Evolutionary conservation across 2,888 invertebrate genomes (phyloP).

Genomic region (Orthonevra nobilis): DNA sequence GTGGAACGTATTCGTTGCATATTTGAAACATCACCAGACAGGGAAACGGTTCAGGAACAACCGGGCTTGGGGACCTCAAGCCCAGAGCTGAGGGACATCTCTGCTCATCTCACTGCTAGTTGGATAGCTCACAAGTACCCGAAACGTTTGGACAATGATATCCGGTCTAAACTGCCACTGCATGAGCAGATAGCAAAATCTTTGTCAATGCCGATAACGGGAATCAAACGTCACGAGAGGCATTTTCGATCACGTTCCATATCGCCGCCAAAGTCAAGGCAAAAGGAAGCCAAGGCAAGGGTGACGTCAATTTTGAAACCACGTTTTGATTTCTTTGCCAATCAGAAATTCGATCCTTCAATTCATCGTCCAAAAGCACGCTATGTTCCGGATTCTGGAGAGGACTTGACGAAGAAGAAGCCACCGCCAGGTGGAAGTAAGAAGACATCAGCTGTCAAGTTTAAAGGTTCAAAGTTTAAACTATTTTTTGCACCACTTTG

Average conservation of each 20-base stretch:
- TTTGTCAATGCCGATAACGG: constrained; percentile 23
- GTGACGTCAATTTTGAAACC: constrained; percentile 79
- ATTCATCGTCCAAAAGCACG: constrained; percentile 88
- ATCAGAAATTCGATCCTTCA: constrained; percentile 87
- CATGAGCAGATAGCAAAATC: constrained; percentile 21
- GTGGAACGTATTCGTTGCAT: constrained; percentile 87
- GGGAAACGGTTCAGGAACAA: constrained; percentile 80
- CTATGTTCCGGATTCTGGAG: constrained; percentile 84
- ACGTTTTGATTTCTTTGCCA: constrained; percentile 81
- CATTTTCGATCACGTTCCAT: constrained; percentile 81
- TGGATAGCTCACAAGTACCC: constrained; percentile 92
- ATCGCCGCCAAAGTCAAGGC: constrained; percentile 80
- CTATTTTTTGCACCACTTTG: constrained; percentile 70
- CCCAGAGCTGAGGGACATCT: constrained; percentile 88
- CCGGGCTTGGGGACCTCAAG: constrained; percentile 83
- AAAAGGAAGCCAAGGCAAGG: constrained; percentile 76
- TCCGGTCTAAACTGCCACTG: constrained; percentile 38
- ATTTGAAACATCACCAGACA: constrained; percentile 80
- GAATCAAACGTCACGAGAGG: constrained; percentile 22
- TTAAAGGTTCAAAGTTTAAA: constrained; percentile 75
- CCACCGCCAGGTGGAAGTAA: constrained; percentile 70
- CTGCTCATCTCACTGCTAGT: constrained; percentile 88
- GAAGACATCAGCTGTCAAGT: constrained; percentile 76
- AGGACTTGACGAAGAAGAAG: too few species aligned
- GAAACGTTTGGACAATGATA: constrained; percentile 84